These are phyloP conservation scores for Malurus melanocephalus DNA, from an alignment of 2,113 vertebrate genomes.

Conservation along the genomic window DNA sequence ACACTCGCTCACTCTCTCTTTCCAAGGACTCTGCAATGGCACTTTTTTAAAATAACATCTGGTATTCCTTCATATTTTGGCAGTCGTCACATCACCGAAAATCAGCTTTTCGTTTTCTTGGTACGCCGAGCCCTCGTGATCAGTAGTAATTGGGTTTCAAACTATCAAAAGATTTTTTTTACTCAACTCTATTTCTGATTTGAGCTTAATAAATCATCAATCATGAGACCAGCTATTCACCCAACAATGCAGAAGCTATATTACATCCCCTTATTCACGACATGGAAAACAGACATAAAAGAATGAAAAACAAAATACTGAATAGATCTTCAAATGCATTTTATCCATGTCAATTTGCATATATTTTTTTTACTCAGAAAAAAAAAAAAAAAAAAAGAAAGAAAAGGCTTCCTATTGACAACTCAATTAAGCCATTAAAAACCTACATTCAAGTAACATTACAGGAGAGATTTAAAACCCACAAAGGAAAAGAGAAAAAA, in stretches of 20 bases:
- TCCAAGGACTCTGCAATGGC: constrained; percentile 41
- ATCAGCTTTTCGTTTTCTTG: constrained; percentile 50
- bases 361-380: not conserved
- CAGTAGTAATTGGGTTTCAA: constrained; percentile 39
- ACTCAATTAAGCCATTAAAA: constrained; percentile 63
- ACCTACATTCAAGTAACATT: constrained; percentile 60
- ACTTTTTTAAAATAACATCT: constrained; percentile 63
- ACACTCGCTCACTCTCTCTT: not conserved
- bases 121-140: not conserved
- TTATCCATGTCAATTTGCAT: constrained; percentile 47
- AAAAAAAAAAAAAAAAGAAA: not conserved
- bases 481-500: constrained; percentile 61
- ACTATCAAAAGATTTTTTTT: constrained; percentile 17
- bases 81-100: constrained; percentile 42
- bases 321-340: constrained; percentile 50
- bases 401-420: constrained; percentile 44
- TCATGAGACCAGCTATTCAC: not conserved
- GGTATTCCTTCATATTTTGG: constrained; percentile 62
- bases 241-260: constrained; percentile 26
- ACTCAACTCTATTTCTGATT: not conserved
- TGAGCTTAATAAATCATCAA: constrained; percentile 22
- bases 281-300: constrained; percentile 41
- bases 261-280: constrained; percentile 11
- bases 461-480: constrained; percentile 57
- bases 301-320: constrained; percentile 51